phyloP scores from a whole-genome alignment of 2,888 invertebrate species.

The Euphydryas editha region DNA sequence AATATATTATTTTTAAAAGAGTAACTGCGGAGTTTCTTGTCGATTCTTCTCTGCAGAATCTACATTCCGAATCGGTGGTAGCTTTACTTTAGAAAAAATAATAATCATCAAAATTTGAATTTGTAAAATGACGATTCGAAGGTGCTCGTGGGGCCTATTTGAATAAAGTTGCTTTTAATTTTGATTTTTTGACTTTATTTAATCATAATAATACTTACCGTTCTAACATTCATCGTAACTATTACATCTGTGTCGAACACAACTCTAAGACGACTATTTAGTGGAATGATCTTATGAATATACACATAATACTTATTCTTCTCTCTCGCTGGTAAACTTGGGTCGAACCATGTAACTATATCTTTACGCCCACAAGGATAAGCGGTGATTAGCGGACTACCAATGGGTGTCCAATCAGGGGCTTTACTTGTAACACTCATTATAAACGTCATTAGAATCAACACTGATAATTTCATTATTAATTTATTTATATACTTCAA shows the following conservation, averaged over 20 bases:
- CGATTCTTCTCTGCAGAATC: no score
- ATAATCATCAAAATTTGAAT: no score
- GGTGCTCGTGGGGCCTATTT: no score
- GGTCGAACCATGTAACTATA: conserved; percentile 17
- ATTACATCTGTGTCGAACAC: neutral
- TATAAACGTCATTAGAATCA: neutral
- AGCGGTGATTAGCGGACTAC: neutral
- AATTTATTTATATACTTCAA: no score
- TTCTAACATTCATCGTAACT: conserved; percentile 6
- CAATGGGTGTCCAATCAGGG: neutral
- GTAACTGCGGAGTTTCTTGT: no score
- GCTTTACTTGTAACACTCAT: neutral
- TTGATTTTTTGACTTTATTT: no score
- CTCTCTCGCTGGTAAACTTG: conserved; percentile 12
- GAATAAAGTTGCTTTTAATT: no score
- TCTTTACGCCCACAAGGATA: conserved; percentile 4
- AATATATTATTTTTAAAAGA: no score
- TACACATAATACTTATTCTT: conserved; percentile 19
- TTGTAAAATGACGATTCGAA: no score
- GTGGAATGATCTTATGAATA: neutral
- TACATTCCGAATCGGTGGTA: no score
- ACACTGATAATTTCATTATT: neutral
- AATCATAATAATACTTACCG: conserved; percentile 15
- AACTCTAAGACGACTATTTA: neutral
- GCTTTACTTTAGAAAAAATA: no score